These are phyloP conservation scores for Damaliscus lunatus DNA, from an alignment of 2,113 vertebrate genomes.

Conservation along the genomic window DNA sequence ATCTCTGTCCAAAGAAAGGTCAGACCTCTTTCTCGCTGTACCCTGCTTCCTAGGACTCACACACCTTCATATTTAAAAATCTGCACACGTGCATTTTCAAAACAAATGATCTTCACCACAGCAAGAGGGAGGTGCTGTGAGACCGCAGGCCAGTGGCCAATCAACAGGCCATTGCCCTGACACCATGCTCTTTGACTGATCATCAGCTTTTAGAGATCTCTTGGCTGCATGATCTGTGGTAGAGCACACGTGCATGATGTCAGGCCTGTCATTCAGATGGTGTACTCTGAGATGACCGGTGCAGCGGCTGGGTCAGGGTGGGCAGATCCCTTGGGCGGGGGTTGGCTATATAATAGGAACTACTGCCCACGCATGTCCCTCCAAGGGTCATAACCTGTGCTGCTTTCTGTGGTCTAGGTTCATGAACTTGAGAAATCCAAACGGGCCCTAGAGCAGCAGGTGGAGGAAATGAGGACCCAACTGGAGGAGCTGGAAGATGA, in stretches of 20 bases:
- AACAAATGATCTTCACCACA: neutral
- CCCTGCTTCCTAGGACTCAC: neutral
- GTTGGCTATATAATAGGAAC: neutral
- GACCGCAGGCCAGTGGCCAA: neutral
- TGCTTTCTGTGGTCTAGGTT: conserved; percentile 78
- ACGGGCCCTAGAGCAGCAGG: conserved; percentile 95
- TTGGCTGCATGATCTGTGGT: fast-evolving
- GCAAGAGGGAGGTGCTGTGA: neutral
- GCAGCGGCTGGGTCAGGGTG: neutral
- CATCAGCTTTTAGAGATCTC: neutral
- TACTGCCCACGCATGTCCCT: neutral
- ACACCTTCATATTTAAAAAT: neutral
- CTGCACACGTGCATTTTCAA: neutral
- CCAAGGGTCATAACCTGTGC: neutral
- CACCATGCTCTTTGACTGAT: fast-evolving
- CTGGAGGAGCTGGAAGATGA: conserved; percentile 98
- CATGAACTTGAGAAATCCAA: conserved; percentile 99
- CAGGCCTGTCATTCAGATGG: fast-evolving
- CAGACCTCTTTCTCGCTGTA: neutral
- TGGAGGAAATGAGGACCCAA: conserved; percentile 97
- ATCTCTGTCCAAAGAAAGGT: neutral
- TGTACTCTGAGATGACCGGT: fast-evolving
- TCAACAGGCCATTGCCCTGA: too few relatives aligned
- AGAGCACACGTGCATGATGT: neutral
- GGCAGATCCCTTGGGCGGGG: too few relatives aligned